Evolutionary conservation across 2,888 invertebrate species (phyloP).

Genomic region (Eretmocerus hayati): DNA sequence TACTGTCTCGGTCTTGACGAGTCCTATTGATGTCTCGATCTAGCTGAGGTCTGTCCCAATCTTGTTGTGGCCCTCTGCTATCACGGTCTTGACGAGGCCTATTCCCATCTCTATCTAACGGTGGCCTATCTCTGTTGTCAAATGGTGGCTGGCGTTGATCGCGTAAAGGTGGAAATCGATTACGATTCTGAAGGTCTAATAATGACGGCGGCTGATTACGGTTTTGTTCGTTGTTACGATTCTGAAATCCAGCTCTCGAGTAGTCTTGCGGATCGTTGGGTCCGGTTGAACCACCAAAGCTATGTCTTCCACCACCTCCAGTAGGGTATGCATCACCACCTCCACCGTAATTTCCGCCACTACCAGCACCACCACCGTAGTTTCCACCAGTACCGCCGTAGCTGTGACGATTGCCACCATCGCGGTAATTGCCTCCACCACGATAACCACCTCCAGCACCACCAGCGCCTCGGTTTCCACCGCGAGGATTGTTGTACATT

Average conservation of each 20-base stretch:
- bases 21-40: no score
- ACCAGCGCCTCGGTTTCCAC: conserved; percentile 39
- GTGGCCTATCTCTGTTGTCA: no score
- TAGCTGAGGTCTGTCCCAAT: no score
- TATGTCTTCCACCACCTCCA: conserved; percentile 29
- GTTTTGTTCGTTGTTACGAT: background rate
- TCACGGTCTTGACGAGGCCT: no score
- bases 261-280: conserved; percentile 27
- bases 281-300: conserved; percentile 41
- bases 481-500: conserved; percentile 57
- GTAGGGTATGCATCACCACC: no score
- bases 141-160: no score
- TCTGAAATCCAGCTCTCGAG: conserved; percentile 28
- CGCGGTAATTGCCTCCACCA: conserved; percentile 32
- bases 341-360: conserved; percentile 48
- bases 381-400: conserved; percentile 52
- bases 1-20: no score
- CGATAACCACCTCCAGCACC: conserved; percentile 47
- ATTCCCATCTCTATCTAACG: no score
- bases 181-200: background rate
- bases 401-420: conserved; percentile 35
- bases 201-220: background rate
- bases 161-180: background rate
- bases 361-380: conserved; percentile 29
- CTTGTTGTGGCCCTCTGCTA: no score